These are phyloP conservation scores for Chloromyia formosa DNA, from an alignment of 2,888 invertebrate genomes.

Conservation along the genomic window DNA sequence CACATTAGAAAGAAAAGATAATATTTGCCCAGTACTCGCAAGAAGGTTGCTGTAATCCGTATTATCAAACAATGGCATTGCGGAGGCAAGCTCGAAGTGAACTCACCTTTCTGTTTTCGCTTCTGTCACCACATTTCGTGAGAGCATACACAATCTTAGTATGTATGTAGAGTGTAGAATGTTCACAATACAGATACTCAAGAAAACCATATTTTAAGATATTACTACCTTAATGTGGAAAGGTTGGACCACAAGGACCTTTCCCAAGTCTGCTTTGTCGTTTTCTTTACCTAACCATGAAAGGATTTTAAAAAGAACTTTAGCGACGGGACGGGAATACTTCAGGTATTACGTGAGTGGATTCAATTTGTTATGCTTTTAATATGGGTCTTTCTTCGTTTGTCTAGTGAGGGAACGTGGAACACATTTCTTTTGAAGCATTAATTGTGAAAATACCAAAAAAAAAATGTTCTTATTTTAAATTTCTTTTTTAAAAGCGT, in stretches of 20 bases:
- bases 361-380: slow-evolving; percentile 9
- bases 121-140: background rate
- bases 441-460: no score
- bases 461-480: no score
- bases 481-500: no score
- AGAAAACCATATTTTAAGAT: slow-evolving; percentile 26
- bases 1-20: slow-evolving; percentile 3
- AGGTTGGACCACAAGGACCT: background rate
- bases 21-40: background rate
- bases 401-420: background rate
- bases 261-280: background rate
- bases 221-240: background rate
- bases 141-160: background rate
- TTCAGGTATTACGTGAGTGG: background rate
- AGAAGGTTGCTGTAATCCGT: background rate
- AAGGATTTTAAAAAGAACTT: background rate
- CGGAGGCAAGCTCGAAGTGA: background rate
- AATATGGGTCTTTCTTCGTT: background rate
- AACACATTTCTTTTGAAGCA: background rate
- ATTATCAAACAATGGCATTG: background rate
- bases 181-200: background rate
- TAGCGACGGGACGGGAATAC: background rate
- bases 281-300: no score
- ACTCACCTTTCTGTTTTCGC: background rate
- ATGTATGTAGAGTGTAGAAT: background rate